Percentiles rank a stretch among this genome's conserved stretches.
Evolutionary conservation across 2,888 invertebrate species (phyloP).

Genomic region (Cancer borealis): DNA sequence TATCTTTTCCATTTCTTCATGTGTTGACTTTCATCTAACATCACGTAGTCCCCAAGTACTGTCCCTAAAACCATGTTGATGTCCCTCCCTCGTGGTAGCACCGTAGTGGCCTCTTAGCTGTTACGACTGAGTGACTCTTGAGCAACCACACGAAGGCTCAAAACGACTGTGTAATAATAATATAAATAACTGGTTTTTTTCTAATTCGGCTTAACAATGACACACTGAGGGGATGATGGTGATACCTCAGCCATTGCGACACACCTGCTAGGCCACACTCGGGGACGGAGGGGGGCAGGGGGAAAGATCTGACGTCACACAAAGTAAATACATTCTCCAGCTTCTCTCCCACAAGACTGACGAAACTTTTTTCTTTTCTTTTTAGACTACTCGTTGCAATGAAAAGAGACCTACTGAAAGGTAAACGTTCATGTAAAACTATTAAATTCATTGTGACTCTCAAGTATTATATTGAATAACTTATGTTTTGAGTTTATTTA

Average conservation of each 20-base stretch:
- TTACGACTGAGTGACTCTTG: neutral
- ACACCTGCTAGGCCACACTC: constrained; percentile 29
- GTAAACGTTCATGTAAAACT: neutral
- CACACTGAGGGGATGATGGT: neutral
- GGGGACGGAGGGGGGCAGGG: neutral
- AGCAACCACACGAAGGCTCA: neutral
- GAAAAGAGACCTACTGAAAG: neutral
- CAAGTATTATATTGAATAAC: neutral
- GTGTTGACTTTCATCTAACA: constrained; percentile 5
- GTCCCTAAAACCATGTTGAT: neutral
- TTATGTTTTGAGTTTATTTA: too few species aligned
- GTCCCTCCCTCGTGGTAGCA: neutral
- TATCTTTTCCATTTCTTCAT: neutral
- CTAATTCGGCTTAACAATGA: neutral
- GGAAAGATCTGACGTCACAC: neutral
- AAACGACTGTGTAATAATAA: constrained; percentile 13
- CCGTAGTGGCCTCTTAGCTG: constrained; percentile 13
- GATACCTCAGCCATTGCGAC: constrained; percentile 4
- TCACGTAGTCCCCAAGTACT: neutral
- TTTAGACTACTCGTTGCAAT: neutral
- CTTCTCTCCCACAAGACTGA: neutral
- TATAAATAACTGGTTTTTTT: neutral
- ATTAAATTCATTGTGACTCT: neutral
- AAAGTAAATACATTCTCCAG: neutral
- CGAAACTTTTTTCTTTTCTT: neutral